Conservation (phyloP, 2,888 invertebrate genomes). For the Deladenus siricidicola region DNA sequence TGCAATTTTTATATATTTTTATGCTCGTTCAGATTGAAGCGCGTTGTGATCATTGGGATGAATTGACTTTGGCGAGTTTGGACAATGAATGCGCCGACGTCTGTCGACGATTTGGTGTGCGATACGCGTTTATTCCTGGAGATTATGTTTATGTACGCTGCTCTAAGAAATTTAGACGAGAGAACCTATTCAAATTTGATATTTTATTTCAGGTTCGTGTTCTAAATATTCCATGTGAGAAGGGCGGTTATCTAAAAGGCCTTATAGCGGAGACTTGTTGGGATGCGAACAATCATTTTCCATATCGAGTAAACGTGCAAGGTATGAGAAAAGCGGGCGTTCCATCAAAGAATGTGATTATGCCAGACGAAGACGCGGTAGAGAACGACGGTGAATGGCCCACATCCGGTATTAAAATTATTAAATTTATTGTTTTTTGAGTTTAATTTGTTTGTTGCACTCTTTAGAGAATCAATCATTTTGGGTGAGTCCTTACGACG, state of each 20-base stretch:
- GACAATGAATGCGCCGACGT: background rate
- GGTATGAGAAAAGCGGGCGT: background rate
- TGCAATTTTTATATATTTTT: background rate
- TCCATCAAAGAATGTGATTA: background rate
- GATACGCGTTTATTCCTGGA: conserved; percentile 3
- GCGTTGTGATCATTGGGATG: conserved; percentile 8
- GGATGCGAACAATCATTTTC: background rate
- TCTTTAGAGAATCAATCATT: conserved; percentile 4
- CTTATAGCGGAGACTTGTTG: background rate
- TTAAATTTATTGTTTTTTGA: background rate
- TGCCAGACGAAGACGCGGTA: background rate
- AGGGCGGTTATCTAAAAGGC: background rate
- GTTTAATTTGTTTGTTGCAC: background rate
- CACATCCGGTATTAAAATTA: background rate
- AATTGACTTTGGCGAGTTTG: background rate
- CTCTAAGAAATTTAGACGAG: background rate
- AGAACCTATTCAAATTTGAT: no score
- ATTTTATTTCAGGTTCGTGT: conserved; percentile 2
- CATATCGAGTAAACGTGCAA: background rate
- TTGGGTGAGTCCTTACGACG: conserved; percentile 8
- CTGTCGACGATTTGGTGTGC: background rate
- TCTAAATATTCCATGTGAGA: conserved; percentile 1
- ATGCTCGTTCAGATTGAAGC: conserved; percentile 1
- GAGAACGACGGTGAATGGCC: background rate
- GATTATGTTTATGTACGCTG: conserved; percentile 6